phyloP scores from a whole-genome alignment of 1,140 invertebrate species.

The Steinernema feltiae region DNA sequence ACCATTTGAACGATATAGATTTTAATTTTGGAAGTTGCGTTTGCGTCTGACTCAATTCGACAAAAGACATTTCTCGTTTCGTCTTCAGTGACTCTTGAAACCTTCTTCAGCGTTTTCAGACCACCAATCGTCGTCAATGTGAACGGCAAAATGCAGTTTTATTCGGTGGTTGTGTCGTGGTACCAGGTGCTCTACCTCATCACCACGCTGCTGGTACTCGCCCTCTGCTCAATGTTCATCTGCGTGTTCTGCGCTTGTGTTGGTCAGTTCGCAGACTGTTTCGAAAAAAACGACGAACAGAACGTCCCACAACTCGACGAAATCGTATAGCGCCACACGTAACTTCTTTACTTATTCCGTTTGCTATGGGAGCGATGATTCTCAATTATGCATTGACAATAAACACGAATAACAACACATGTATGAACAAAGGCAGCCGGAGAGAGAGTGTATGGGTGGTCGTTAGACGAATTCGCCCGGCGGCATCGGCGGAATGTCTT shows the following conservation, averaged over 20 bases:
- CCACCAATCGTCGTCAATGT: neutral
- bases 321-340: neutral
- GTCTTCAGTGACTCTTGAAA: neutral
- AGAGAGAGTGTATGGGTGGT: neutral
- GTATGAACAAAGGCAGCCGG: neutral
- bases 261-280: conserved; percentile 1
- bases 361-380: too few relatives aligned
- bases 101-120: neutral
- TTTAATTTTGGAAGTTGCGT: too few relatives aligned
- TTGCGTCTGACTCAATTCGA: too few relatives aligned
- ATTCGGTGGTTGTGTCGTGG: conserved; percentile 3
- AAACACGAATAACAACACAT: neutral
- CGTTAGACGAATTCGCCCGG: conserved; percentile 4
- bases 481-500: neutral
- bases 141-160: neutral
- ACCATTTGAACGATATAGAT: too few relatives aligned
- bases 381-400: neutral
- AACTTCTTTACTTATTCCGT: neutral
- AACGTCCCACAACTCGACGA: neutral
- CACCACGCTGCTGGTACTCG: neutral
- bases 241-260: neutral
- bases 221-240: conserved; percentile 10
- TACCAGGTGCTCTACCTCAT: conserved; percentile 13
- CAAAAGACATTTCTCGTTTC: neutral
- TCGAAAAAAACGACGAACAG: neutral